Percentiles rank a stretch among this genome's conserved stretches.
These are phyloP conservation scores for Lucilia cuprina DNA, from an alignment of 1,140 invertebrate genomes.

Conservation along the genomic window DNA sequence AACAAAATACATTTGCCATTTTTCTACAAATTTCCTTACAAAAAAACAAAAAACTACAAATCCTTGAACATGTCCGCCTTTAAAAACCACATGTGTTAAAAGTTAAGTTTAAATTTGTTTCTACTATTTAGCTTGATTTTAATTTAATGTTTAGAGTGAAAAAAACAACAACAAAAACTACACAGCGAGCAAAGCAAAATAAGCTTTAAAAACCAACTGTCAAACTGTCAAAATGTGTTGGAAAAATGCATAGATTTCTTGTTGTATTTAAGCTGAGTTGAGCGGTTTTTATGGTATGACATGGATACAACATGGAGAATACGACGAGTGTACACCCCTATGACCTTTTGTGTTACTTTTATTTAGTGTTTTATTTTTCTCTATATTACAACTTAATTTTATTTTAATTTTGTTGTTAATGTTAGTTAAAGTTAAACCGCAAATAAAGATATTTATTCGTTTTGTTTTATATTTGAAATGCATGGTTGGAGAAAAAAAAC, in stretches of 20 bases:
- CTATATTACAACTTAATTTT: not conserved
- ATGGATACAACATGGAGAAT: too few species aligned
- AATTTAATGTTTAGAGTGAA: not conserved
- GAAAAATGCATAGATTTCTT: not conserved
- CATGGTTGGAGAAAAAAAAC: too few species aligned
- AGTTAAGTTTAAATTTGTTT: not conserved
- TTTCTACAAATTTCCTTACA: not conserved
- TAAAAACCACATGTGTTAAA: not conserved
- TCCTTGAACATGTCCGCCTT: slow-evolving; percentile 13
- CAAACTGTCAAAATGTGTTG: slow-evolving; percentile 8
- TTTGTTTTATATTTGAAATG: too few species aligned
- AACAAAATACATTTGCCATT: not conserved
- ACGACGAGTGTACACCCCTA: not conserved
- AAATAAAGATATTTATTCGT: not conserved
- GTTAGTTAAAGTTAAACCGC: slow-evolving; percentile 5
- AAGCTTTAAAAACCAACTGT: not conserved
- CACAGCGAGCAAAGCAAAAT: not conserved
- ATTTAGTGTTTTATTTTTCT: not conserved
- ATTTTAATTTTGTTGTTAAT: not conserved
- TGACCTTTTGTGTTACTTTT: slow-evolving; percentile 17
- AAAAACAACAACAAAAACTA: not conserved
- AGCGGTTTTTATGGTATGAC: too few species aligned
- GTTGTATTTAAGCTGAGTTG: not conserved
- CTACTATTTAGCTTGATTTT: not conserved
- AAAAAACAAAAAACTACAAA: not conserved